A percentile compares a stretch with the other conserved stretches of the same genome.
Conservation (phyloP, 2,113 vertebrate genomes). For the Tachuris rubrigastra region DNA sequence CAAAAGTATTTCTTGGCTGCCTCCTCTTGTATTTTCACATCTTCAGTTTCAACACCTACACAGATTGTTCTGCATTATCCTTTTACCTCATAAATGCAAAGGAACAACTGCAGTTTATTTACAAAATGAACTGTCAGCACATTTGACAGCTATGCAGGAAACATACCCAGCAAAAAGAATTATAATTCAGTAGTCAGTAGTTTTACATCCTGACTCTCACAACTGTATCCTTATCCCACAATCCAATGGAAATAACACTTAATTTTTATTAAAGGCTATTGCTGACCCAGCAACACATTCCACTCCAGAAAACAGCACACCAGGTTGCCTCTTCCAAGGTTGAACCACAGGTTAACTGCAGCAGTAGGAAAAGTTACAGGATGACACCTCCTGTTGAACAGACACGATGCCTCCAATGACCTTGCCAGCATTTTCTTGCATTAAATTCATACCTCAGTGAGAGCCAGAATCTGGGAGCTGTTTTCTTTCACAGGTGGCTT, state of each 20-base stretch:
- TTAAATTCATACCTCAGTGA: background rate
- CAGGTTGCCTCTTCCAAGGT: background rate
- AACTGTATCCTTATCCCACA: background rate
- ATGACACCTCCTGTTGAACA: background rate
- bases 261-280: background rate
- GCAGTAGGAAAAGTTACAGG: background rate
- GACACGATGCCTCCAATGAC: background rate
- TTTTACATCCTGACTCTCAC: background rate
- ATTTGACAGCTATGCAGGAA: background rate
- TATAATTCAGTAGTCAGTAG: background rate
- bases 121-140: background rate
- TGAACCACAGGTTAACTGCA: background rate
- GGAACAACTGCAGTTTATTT: background rate
- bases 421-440: background rate
- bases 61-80: background rate
- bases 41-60: background rate
- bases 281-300: background rate
- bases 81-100: background rate
- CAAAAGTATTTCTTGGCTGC: conserved; percentile 7
- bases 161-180: background rate
- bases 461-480: background rate
- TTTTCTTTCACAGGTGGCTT: background rate
- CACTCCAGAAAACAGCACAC: background rate
- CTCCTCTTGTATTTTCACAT: background rate
- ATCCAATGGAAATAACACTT: background rate